A percentile compares a stretch with the other conserved stretches of the same genome.
Evolutionary conservation across 2,113 vertebrate genomes (phyloP).

Genomic region (Prochilodus magdalenae): DNA sequence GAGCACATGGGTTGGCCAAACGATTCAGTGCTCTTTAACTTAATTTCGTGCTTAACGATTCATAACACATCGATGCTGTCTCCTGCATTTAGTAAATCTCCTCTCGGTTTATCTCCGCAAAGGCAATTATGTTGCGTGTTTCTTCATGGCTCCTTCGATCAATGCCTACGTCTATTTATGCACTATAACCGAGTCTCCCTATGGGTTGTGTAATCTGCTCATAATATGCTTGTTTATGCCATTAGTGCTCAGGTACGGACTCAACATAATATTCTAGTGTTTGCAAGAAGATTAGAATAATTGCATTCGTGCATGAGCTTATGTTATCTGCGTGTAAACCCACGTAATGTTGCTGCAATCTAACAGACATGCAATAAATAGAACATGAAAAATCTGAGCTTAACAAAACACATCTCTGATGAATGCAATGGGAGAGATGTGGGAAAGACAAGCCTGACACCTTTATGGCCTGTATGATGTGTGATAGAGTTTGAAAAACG

Average conservation of each 20-base stretch:
- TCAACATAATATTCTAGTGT: constrained; percentile 28
- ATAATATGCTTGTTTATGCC: constrained; percentile 30
- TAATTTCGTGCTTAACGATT: constrained; percentile 3
- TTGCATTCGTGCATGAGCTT: constrained; percentile 32
- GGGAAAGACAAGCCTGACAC: too few species aligned
- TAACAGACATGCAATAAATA: constrained; percentile 28
- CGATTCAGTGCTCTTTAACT: background rate
- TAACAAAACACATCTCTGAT: background rate
- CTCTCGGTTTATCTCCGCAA: background rate
- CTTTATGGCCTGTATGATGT: too few species aligned
- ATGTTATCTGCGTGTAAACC: constrained; percentile 31
- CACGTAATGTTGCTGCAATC: constrained; percentile 24
- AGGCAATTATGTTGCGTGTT: background rate
- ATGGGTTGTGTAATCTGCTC: constrained; percentile 9
- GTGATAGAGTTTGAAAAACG: too few species aligned
- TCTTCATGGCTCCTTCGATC: background rate
- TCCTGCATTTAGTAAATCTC: background rate
- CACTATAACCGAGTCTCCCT: background rate
- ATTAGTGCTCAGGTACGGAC: constrained; percentile 4
- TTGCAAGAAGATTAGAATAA: constrained; percentile 38
- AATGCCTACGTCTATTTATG: constrained; percentile 22
- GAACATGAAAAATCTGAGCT: background rate
- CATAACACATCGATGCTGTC: background rate
- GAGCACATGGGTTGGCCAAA: background rate
- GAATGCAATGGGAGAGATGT: background rate